A percentile compares a stretch with the other conserved stretches of the same genome.
Evolutionary conservation across 1,140 invertebrate genomes (phyloP).

Genomic region (Temnothorax curvispinosus): DNA sequence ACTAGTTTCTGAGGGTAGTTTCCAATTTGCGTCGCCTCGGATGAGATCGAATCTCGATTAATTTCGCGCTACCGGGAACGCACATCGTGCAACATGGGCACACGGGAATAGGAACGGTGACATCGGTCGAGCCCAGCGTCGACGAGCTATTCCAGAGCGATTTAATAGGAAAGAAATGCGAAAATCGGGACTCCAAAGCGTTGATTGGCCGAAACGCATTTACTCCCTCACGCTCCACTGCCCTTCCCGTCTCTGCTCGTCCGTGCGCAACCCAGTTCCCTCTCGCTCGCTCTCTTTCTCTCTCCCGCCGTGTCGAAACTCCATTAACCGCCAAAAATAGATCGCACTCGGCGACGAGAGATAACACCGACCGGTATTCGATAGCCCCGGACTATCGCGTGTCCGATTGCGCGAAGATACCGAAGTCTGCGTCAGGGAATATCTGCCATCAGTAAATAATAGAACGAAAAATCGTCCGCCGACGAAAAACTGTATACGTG

Average conservation of each 20-base stretch:
- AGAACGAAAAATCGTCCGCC: slow-evolving; percentile 22
- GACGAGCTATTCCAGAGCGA: slow-evolving; percentile 58
- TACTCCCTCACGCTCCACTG: slow-evolving; percentile 56
- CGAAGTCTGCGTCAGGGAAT: slow-evolving; percentile 59
- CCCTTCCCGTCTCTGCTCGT: slow-evolving; percentile 10
- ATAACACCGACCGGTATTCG: slow-evolving; percentile 72
- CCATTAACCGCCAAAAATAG: slow-evolving; percentile 78
- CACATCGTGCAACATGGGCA: slow-evolving; percentile 54
- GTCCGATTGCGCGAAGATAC: slow-evolving; percentile 70
- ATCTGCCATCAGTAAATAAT: slow-evolving; percentile 61
- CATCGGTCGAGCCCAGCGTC: slow-evolving; percentile 42
- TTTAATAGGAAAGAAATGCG: slow-evolving; percentile 79
- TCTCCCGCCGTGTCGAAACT: slow-evolving; percentile 66
- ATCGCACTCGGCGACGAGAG: slow-evolving; percentile 64
- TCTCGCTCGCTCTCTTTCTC: not conserved
- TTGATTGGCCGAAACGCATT: slow-evolving; percentile 77
- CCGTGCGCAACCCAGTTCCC: slow-evolving; percentile 13
- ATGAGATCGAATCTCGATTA: slow-evolving; percentile 81
- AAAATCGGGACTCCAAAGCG: slow-evolving; percentile 66
- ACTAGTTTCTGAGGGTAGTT: slow-evolving; percentile 80
- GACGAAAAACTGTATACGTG: not conserved
- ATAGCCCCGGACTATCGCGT: slow-evolving; percentile 66
- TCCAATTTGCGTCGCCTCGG: slow-evolving; percentile 79
- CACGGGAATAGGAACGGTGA: slow-evolving; percentile 72
- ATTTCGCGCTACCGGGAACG: slow-evolving; percentile 71